Evolutionary conservation across 2,797 vertebrate genomes (phyloP).

Genomic region (Potorous gilbertii): DNA sequence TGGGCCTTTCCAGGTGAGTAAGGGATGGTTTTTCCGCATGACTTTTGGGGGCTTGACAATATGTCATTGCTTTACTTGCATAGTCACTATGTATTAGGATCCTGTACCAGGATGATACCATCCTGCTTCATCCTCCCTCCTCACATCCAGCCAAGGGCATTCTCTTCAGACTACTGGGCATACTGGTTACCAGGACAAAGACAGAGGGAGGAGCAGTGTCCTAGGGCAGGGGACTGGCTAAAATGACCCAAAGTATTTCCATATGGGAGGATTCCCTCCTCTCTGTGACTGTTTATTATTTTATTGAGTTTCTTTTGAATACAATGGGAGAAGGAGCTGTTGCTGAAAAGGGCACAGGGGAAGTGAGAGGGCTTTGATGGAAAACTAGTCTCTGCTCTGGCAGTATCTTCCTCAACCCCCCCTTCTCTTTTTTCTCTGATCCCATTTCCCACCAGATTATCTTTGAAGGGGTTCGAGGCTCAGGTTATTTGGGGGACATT

Average conservation of each 20-base stretch:
- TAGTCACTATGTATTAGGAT: background rate
- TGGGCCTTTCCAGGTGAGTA: slow-evolving; percentile 95
- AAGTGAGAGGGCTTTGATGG: background rate
- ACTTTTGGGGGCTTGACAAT: background rate
- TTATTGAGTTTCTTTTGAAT: background rate
- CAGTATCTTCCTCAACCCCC: slow-evolving; percentile 15
- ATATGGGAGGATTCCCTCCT: background rate
- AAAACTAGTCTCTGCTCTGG: background rate
- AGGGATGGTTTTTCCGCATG: background rate
- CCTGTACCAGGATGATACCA: background rate
- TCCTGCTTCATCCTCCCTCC: background rate
- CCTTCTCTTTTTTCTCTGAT: slow-evolving; percentile 47
- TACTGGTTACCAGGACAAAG: background rate
- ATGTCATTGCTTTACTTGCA: background rate
- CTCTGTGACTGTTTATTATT: background rate
- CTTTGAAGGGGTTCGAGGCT: slow-evolving; percentile 95
- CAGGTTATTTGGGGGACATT: slow-evolving; percentile 95
- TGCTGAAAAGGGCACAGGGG: background rate
- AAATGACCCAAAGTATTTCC: background rate
- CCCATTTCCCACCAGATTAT: slow-evolving; percentile 89
- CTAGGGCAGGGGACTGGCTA: background rate
- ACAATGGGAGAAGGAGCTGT: background rate
- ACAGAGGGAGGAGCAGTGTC: background rate
- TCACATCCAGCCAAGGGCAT: background rate
- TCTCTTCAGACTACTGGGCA: background rate